phyloP scores from a whole-genome alignment of 1,140 invertebrate genomes.

The Zaprionus kolodkinae region DNA sequence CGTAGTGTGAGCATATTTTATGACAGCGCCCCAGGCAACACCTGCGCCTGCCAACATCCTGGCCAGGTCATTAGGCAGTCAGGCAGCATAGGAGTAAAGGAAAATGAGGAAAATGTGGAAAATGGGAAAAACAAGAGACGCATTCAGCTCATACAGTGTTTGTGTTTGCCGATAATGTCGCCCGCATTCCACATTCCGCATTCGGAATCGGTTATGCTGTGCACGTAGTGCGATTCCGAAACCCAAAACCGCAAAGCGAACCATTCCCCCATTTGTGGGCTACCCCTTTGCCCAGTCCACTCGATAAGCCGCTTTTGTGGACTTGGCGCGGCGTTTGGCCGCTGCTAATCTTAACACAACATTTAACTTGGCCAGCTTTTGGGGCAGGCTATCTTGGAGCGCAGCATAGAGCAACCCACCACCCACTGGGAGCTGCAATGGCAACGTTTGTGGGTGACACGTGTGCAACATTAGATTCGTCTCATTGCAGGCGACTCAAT shows the following conservation, averaged over 20 bases:
- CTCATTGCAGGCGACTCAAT: slow-evolving; percentile 54
- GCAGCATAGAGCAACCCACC: slow-evolving; percentile 27
- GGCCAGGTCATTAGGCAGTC: slow-evolving; percentile 73
- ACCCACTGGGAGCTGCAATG: slow-evolving; percentile 44
- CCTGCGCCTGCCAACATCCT: slow-evolving; percentile 65
- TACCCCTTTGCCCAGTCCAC: slow-evolving; percentile 1
- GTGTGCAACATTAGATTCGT: slow-evolving; percentile 81
- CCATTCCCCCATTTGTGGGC: slow-evolving; percentile 30
- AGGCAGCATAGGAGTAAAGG: slow-evolving; percentile 40
- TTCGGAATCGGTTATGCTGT: slow-evolving; percentile 57
- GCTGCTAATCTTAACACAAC: slow-evolving; percentile 81
- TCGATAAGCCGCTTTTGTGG: slow-evolving; percentile 77
- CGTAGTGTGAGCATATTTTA: slow-evolving; percentile 72
- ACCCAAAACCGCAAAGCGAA: slow-evolving; percentile 16
- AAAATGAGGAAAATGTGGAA: slow-evolving; percentile 7
- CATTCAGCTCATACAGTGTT: slow-evolving; percentile 36
- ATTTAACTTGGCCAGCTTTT: slow-evolving; percentile 66
- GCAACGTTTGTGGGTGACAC: slow-evolving; percentile 57
- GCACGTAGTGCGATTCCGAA: slow-evolving; percentile 62
- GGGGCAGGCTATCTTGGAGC: slow-evolving; percentile 58
- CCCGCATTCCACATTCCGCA: slow-evolving; percentile 54
- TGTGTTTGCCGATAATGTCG: slow-evolving; percentile 61
- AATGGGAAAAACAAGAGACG: neutral
- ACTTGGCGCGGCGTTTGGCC: slow-evolving; percentile 43
- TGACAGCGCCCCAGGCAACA: slow-evolving; percentile 50